Percentiles rank a stretch among this genome's conserved stretches.
Evolutionary conservation across 2,888 invertebrate species (phyloP).

Genomic region (Caenorhabditis sp.): DNA sequence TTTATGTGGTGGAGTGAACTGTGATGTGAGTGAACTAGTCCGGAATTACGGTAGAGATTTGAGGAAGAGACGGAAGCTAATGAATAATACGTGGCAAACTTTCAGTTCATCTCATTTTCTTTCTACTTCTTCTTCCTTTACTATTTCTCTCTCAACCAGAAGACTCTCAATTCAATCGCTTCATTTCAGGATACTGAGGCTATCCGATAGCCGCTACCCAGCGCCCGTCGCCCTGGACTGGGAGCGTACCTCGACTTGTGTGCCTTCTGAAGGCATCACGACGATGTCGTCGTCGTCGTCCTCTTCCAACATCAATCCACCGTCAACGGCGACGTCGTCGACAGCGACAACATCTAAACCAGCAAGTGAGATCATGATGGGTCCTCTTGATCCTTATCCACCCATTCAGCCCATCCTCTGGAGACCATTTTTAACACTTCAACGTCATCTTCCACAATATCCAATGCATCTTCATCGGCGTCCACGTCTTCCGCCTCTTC

Average conservation of each 20-base stretch:
- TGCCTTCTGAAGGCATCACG: constrained; percentile 51
- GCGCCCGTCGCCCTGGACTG: constrained; percentile 24
- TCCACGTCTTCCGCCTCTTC: too few species aligned
- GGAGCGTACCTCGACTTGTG: constrained; percentile 56
- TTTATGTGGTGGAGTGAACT: too few species aligned
- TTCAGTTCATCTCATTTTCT: not conserved
- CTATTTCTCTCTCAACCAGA: not conserved
- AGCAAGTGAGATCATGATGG: constrained; percentile 49
- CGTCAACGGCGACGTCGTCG: constrained; percentile 10
- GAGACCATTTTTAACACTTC: constrained; percentile 38
- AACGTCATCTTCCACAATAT: constrained; percentile 26
- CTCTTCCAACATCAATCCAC: too few species aligned
- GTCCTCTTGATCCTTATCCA: not conserved
- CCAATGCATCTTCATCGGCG: constrained; percentile 29
- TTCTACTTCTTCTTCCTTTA: not conserved
- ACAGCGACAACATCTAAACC: constrained; percentile 36
- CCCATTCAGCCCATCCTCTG: constrained; percentile 30
- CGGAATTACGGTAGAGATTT: too few species aligned
- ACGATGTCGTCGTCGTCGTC: constrained; percentile 30
- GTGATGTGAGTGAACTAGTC: too few species aligned
- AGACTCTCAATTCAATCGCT: too few species aligned
- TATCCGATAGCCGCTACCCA: constrained; percentile 55
- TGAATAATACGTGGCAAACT: too few species aligned
- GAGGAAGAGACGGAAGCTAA: too few species aligned
- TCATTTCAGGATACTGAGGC: constrained; percentile 51